Percentiles rank a stretch among this genome's conserved stretches.
These are phyloP conservation scores for Mycetomoellerius zeteki DNA, from an alignment of 1,140 invertebrate genomes.

Conservation along the genomic window DNA sequence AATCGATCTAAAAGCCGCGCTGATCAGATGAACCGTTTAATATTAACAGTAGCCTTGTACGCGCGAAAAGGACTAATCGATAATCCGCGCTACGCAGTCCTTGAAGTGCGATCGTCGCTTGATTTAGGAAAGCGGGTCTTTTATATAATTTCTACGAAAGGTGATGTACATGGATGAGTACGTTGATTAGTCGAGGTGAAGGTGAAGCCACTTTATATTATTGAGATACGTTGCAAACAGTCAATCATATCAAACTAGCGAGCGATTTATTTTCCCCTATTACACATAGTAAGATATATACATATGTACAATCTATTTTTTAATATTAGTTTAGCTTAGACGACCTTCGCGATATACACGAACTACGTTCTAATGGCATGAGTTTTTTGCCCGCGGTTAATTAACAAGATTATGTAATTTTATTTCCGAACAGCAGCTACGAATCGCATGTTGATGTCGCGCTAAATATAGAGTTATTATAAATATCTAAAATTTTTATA, in stretches of 20 bases:
- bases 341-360: constrained; percentile 11
- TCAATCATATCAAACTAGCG: background rate
- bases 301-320: constrained; percentile 13
- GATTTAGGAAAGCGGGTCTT: background rate
- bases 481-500: background rate
- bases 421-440: background rate
- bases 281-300: background rate
- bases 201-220: constrained; percentile 2
- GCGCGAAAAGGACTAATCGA: constrained; percentile 39
- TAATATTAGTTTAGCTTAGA: constrained; percentile 16
- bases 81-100: constrained; percentile 11
- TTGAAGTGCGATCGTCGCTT: background rate
- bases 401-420: constrained; percentile 20
- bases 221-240: background rate
- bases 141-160: constrained; percentile 25
- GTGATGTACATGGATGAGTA: background rate
- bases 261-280: background rate
- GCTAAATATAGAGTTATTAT: background rate
- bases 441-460: background rate
- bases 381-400: background rate
- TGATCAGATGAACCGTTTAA: background rate
- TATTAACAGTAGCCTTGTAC: background rate
- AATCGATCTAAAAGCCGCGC: background rate
- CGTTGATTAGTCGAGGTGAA: background rate
- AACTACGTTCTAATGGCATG: background rate